These are phyloP conservation scores for Drosophila virilis DNA, from an alignment of 1,140 invertebrate species.

Conservation along the genomic window DNA sequence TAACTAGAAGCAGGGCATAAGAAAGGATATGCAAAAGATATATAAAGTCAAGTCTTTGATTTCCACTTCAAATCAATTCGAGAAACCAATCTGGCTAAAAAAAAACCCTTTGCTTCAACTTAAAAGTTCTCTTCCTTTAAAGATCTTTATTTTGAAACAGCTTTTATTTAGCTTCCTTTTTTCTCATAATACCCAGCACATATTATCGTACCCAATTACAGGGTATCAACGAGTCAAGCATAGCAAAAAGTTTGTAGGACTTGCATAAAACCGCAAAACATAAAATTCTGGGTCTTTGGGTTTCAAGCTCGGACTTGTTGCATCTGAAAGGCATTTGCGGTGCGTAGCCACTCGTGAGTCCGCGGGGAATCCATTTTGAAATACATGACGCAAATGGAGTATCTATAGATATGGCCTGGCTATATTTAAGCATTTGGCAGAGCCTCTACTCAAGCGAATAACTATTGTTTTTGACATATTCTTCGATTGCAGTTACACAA, in stretches of 20 bases:
- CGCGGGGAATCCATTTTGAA: constrained; percentile 5
- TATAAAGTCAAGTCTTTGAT: no score
- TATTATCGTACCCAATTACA: neutral
- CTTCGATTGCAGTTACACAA: constrained; percentile 61
- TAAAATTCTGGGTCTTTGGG: neutral
- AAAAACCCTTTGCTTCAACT: no score
- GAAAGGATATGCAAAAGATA: no score
- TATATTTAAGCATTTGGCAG: neutral
- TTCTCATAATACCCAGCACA: no score
- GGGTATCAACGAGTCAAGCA: neutral
- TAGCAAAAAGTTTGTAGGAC: neutral
- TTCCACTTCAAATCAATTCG: no score
- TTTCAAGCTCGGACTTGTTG: constrained; percentile 36
- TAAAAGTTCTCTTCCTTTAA: no score
- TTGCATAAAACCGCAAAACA: constrained; percentile 8
- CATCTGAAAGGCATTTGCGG: constrained; percentile 27
- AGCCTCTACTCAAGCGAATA: constrained; percentile 11
- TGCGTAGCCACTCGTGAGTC: constrained; percentile 3
- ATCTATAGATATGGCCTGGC: neutral
- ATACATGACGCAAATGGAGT: constrained; percentile 23
- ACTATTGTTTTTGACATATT: constrained; percentile 16
- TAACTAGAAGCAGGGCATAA: no score
- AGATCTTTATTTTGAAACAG: no score
- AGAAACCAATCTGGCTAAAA: no score
- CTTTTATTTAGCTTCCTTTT: neutral